phyloP scores from a whole-genome alignment of 2,888 invertebrate genomes.

The Macaria notata region DNA sequence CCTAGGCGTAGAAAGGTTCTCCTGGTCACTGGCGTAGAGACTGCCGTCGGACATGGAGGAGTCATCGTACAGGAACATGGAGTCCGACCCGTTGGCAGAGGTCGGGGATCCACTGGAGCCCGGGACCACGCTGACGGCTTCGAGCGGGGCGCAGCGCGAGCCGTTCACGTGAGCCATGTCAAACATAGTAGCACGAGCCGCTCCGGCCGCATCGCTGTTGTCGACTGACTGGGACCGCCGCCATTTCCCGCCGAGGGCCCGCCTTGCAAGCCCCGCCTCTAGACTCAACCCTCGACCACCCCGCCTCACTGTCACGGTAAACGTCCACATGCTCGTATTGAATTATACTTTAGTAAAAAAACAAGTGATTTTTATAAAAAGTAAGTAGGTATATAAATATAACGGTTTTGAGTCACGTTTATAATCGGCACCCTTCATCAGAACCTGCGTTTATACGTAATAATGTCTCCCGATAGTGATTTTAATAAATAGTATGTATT shows the following conservation, averaged over 20 bases:
- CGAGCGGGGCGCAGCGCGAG: slow-evolving; percentile 43
- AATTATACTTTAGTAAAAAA: too few species aligned
- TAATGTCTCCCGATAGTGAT: too few species aligned
- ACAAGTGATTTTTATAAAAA: too few species aligned
- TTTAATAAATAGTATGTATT: too few species aligned
- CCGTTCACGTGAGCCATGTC: slow-evolving; percentile 55
- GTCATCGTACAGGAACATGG: slow-evolving; percentile 86
- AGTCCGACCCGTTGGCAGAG: slow-evolving; percentile 83
- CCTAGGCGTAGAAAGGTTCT: slow-evolving; percentile 85
- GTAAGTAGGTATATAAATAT: too few species aligned
- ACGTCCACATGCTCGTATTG: too few species aligned
- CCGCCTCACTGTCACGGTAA: too few species aligned
- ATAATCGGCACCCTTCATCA: too few species aligned
- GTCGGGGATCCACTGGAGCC: slow-evolving; percentile 55
- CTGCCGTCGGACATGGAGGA: slow-evolving; percentile 84
- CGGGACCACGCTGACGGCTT: slow-evolving; percentile 34
- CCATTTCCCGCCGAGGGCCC: slow-evolving; percentile 4
- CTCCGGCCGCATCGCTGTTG: slow-evolving; percentile 15
- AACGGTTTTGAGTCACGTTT: too few species aligned
- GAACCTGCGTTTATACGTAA: too few species aligned
- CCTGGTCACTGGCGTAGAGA: slow-evolving; percentile 91
- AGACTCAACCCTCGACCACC: too few species aligned
- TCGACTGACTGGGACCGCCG: slow-evolving; percentile 6
- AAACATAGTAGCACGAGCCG: slow-evolving; percentile 33
- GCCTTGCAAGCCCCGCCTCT: slow-evolving; percentile 27